Conservation (phyloP, 2,888 invertebrate genomes). For the Eupithecia exiguata region DNA sequence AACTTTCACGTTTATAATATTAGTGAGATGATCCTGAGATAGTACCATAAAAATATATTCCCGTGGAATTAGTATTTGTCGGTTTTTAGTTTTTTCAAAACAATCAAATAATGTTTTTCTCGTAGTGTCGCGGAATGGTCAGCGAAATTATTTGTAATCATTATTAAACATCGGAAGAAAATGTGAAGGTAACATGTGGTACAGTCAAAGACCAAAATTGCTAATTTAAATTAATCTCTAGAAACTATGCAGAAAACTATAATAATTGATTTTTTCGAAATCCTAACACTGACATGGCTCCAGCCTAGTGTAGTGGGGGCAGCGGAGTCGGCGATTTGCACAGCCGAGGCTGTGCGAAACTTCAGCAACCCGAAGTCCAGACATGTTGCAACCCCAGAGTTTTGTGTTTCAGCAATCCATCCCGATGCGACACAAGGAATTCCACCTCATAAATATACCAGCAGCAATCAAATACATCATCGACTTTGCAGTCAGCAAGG, state of each 20-base stretch:
- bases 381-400: not conserved
- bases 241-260: not conserved
- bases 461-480: slow-evolving; percentile 89
- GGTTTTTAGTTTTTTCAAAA: too few relatives aligned
- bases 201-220: not conserved
- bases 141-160: not conserved
- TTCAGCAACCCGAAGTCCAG: too few relatives aligned
- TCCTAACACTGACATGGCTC: not conserved
- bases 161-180: not conserved
- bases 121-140: not conserved
- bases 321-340: too few relatives aligned
- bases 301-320: too few relatives aligned
- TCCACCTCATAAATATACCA: slow-evolving; percentile 89
- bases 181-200: not conserved
- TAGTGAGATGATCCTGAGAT: too few relatives aligned
- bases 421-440: slow-evolving; percentile 91
- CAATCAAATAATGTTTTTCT: too few relatives aligned
- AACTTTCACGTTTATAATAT: too few relatives aligned
- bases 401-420: slow-evolving; percentile 86
- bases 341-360: too few relatives aligned
- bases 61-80: too few relatives aligned
- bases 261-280: not conserved
- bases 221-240: not conserved
- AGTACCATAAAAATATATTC: too few relatives aligned
- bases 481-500: slow-evolving; percentile 87